These are phyloP conservation scores for Poecile montanus DNA, from an alignment of 2,797 vertebrate genomes.

Conservation along the genomic window DNA sequence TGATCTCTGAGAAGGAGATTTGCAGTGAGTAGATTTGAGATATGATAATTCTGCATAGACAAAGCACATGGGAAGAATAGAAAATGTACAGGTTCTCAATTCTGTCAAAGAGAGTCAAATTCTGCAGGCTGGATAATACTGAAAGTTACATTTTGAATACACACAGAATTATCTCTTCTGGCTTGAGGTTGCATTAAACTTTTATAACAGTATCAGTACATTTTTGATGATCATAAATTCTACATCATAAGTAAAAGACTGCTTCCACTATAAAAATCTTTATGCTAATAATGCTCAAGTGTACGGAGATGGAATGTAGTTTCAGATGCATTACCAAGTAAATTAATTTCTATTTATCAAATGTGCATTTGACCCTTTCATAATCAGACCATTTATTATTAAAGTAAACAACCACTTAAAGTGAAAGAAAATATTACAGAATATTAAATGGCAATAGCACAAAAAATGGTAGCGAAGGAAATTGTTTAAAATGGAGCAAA, in stretches of 20 bases:
- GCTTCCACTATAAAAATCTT: not conserved
- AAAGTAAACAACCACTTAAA: not conserved
- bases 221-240: not conserved
- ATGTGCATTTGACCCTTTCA: not conserved
- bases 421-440: not conserved
- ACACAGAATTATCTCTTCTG: not conserved
- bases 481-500: not conserved
- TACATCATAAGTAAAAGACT: not conserved
- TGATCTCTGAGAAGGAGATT: not conserved
- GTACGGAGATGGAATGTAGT: not conserved
- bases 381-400: not conserved
- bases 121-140: not conserved
- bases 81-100: not conserved
- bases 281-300: not conserved
- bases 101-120: not conserved
- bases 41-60: accelerated
- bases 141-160: not conserved
- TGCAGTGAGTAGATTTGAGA: not conserved
- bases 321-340: not conserved
- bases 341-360: not conserved
- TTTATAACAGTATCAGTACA: too few relatives aligned
- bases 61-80: not conserved
- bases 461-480: not conserved
- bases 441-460: not conserved
- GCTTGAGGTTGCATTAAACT: not conserved